Evolutionary conservation across 2,797 vertebrate genomes (phyloP).

Genomic region (Alectoris magna): DNA sequence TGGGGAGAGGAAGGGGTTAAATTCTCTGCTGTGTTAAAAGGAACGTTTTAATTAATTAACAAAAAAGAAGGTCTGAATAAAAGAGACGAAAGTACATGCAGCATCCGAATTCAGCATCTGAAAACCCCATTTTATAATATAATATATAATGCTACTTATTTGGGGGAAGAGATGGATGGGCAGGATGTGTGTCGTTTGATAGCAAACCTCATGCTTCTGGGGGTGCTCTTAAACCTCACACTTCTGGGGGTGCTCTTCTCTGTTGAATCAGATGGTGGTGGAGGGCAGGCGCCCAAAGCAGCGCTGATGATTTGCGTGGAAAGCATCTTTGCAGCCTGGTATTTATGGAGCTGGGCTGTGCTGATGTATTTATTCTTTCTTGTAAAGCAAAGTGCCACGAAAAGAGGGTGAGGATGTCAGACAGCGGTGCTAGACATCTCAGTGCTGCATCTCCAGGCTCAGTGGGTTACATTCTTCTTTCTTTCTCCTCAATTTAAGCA

Average conservation of each 20-base stretch:
- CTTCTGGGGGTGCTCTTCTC: no score
- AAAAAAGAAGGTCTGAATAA: neutral
- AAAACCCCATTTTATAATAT: neutral
- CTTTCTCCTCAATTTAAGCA: neutral
- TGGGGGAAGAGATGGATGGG: neutral
- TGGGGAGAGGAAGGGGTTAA: neutral
- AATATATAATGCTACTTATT: neutral
- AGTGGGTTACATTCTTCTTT: constrained; percentile 44
- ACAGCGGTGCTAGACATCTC: constrained; percentile 31
- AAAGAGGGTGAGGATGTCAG: neutral
- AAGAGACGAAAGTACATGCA: neutral
- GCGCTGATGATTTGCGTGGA: neutral
- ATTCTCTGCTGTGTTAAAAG: neutral
- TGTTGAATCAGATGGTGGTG: no score
- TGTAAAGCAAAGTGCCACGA: neutral
- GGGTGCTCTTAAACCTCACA: neutral
- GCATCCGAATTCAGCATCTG: neutral
- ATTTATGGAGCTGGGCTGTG: neutral
- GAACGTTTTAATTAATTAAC: neutral
- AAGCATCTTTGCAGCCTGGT: neutral
- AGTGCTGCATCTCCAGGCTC: constrained; percentile 29
- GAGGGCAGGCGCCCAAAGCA: neutral
- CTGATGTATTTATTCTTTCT: neutral
- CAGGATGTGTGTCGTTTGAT: no score
- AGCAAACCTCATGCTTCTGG: neutral